phyloP scores from a whole-genome alignment of 2,888 invertebrate species.

The Drosophila maculinotata region DNA sequence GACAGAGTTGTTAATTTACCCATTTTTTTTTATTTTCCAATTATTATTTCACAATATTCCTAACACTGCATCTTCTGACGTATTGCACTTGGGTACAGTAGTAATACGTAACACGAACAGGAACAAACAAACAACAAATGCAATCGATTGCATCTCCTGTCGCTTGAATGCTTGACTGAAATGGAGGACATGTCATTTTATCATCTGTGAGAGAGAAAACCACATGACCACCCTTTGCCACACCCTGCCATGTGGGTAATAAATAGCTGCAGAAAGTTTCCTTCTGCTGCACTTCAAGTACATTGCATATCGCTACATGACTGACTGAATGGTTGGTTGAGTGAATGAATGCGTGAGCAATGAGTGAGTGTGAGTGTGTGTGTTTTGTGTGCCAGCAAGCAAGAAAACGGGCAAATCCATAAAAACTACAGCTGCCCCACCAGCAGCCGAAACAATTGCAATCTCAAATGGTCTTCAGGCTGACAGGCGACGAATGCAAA shows the following conservation, averaged over 20 bases:
- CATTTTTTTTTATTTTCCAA: too few species aligned
- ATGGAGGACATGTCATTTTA: slow-evolving; percentile 40
- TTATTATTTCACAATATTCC: too few species aligned
- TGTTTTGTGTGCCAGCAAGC: slow-evolving; percentile 8
- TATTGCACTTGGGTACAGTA: slow-evolving; percentile 18
- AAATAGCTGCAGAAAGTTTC: slow-evolving; percentile 57
- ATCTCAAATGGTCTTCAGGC: slow-evolving; percentile 34
- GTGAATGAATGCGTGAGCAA: slow-evolving; percentile 27
- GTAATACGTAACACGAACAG: slow-evolving; percentile 24
- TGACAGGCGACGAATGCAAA: slow-evolving; percentile 59
- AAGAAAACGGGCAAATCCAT: slow-evolving; percentile 15
- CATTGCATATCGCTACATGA: slow-evolving; percentile 55
- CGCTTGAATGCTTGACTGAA: slow-evolving; percentile 65
- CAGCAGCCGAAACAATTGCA: slow-evolving; percentile 12
- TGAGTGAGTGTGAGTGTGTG: not conserved
- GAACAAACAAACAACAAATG: slow-evolving; percentile 55
- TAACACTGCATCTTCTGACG: not conserved
- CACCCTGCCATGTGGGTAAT: slow-evolving; percentile 38
- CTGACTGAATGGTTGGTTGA: slow-evolving; percentile 50
- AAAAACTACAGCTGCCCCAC: slow-evolving; percentile 25
- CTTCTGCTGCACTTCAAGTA: slow-evolving; percentile 45
- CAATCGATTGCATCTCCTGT: slow-evolving; percentile 74
- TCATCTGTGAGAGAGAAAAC: slow-evolving; percentile 17
- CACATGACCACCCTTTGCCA: not conserved
- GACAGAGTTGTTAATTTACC: too few species aligned